These are phyloP conservation scores for Propithecus deckenii DNA, from an alignment of 2,797 vertebrate genomes.

Conservation along the genomic window DNA sequence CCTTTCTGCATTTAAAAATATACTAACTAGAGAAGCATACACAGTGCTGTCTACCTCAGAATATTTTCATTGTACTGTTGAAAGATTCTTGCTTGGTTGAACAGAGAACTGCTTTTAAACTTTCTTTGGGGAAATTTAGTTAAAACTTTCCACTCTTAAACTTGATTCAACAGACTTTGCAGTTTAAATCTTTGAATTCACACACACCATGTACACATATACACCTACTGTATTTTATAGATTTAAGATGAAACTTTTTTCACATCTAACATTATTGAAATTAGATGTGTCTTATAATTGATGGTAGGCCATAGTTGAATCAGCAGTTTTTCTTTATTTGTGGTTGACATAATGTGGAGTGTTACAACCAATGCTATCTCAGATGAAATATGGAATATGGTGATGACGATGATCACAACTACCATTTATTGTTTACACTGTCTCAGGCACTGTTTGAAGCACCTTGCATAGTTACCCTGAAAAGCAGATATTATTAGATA, in stretches of 20 bases:
- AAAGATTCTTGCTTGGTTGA: slow-evolving; percentile 47
- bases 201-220: neutral
- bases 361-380: neutral
- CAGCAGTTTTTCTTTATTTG: neutral
- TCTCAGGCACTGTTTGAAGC: neutral
- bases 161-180: neutral
- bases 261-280: neutral
- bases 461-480: neutral
- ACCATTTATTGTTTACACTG: neutral
- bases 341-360: neutral
- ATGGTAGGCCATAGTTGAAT: neutral
- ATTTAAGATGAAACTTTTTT: neutral
- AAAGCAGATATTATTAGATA: neutral
- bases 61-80: slow-evolving; percentile 39
- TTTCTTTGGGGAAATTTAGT: slow-evolving; percentile 12
- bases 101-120: slow-evolving; percentile 24
- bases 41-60: neutral
- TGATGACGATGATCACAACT: neutral
- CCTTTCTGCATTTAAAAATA: slow-evolving; percentile 62
- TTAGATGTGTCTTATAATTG: neutral
- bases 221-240: neutral
- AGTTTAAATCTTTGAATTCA: neutral
- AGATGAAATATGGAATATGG: neutral
- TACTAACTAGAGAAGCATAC: neutral
- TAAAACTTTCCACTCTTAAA: slow-evolving; percentile 53